A percentile compares a stretch with the other conserved stretches of the same genome.
phyloP scores from a whole-genome alignment of 2,797 vertebrate species.

The Intellagama lesueurii region DNA sequence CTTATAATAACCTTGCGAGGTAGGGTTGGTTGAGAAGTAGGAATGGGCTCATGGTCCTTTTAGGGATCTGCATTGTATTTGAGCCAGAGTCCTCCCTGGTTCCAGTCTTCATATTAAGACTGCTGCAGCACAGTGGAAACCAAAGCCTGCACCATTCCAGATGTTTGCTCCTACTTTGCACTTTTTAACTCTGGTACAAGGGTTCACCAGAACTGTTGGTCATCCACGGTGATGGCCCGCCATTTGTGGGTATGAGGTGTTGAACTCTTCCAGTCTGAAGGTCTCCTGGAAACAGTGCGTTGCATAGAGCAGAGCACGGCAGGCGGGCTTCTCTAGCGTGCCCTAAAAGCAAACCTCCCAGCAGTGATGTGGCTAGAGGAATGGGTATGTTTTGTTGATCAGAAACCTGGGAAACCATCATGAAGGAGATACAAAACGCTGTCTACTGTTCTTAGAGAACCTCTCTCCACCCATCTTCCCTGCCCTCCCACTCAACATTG shows the following conservation, averaged over 20 bases:
- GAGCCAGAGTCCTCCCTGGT: neutral
- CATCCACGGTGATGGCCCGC: neutral
- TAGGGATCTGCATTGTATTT: neutral
- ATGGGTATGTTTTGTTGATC: neutral
- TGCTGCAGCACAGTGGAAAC: neutral
- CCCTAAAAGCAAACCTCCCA: neutral
- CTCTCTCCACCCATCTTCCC: conserved; percentile 24
- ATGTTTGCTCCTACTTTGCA: neutral
- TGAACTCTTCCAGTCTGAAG: too few species aligned
- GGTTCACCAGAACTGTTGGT: neutral
- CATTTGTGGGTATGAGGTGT: neutral
- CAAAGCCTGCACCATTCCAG: neutral
- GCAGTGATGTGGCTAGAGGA: neutral
- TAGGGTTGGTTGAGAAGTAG: conserved; percentile 18
- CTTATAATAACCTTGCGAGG: conserved; percentile 32
- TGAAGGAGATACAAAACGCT: neutral
- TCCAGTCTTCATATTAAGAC: neutral
- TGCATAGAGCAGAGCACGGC: too few species aligned
- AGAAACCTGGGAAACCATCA: neutral
- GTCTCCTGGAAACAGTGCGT: too few species aligned
- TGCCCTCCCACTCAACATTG: conserved; percentile 20
- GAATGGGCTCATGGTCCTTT: neutral
- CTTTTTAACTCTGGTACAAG: conserved; percentile 1
- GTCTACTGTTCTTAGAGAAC: neutral
- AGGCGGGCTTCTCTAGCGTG: neutral